Evolutionary conservation across 1,140 invertebrate genomes (phyloP).

Genomic region (Sycophaga agraensis): DNA sequence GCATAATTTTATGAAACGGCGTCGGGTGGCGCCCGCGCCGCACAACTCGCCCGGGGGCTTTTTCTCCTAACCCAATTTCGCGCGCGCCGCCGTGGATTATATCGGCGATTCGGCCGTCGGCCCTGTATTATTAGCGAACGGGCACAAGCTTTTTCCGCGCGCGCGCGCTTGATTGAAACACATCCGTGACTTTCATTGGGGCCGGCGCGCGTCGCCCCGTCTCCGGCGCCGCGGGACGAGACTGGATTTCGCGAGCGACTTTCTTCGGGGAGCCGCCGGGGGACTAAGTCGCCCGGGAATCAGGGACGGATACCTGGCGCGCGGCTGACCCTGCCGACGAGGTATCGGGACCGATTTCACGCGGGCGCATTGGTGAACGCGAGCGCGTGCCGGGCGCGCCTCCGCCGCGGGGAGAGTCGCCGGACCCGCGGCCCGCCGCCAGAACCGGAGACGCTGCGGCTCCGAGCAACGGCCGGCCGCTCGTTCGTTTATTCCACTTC

Average conservation of each 20-base stretch:
- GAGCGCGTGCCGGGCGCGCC: not conserved
- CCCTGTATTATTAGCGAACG: too few species aligned
- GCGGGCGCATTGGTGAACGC: not conserved
- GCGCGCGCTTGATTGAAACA: not conserved
- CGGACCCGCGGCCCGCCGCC: too few species aligned
- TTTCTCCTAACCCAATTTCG: not conserved
- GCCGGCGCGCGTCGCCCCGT: too few species aligned
- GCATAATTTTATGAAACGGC: too few species aligned
- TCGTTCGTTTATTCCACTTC: too few species aligned
- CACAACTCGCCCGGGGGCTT: not conserved
- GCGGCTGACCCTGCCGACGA: too few species aligned
- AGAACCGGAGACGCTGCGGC: too few species aligned
- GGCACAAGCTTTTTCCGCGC: not conserved
- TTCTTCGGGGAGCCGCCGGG: not conserved
- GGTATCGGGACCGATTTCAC: conserved; percentile 13
- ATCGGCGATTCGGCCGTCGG: too few species aligned
- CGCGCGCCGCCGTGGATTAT: too few species aligned
- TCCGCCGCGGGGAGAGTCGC: too few species aligned
- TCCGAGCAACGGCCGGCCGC: too few species aligned
- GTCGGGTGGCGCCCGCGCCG: not conserved
- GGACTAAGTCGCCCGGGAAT: not conserved
- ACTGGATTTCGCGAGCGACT: conserved; percentile 12
- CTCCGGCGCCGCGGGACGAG: not conserved
- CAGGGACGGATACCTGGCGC: conserved; percentile 7
- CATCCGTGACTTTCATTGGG: conserved; percentile 25